Conservation (phyloP, 2,888 invertebrate species). For the Dendrolimus houi region DNA sequence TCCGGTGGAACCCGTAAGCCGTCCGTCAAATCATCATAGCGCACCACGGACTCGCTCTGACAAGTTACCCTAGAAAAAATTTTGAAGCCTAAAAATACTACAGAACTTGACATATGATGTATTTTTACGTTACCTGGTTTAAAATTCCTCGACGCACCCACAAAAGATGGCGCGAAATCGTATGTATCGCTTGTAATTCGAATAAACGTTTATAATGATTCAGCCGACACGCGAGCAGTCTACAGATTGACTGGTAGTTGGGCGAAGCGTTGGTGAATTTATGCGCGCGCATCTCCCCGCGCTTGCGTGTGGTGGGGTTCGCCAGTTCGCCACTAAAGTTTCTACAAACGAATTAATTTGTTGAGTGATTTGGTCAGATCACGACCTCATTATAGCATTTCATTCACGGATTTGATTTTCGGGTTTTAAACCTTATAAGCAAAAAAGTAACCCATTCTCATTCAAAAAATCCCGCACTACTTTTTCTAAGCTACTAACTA, state of each 20-base stretch:
- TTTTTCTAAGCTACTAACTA: too few relatives aligned
- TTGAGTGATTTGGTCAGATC: background rate
- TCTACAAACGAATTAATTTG: conserved; percentile 8
- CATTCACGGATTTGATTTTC: too few relatives aligned
- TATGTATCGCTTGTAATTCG: conserved; percentile 26
- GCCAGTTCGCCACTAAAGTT: conserved; percentile 26
- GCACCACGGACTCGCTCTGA: conserved; percentile 19
- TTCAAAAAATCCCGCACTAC: too few relatives aligned
- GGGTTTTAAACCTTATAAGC: too few relatives aligned
- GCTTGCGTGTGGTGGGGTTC: conserved; percentile 58
- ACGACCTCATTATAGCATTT: background rate
- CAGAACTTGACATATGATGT: conserved; percentile 5
- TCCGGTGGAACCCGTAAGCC: conserved; percentile 21
- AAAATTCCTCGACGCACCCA: conserved; percentile 22
- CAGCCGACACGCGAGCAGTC: conserved; percentile 41
- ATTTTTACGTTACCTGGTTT: conserved; percentile 37
- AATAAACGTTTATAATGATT: conserved; percentile 22
- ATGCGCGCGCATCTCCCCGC: conserved; percentile 67
- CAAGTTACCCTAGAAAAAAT: conserved; percentile 4
- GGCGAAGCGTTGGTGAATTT: conserved; percentile 49
- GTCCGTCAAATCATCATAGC: conserved; percentile 15
- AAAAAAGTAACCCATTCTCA: too few relatives aligned
- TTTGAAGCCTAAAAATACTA: conserved; percentile 9
- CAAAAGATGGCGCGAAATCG: conserved; percentile 30
- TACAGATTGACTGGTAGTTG: conserved; percentile 59